These are phyloP conservation scores for Sparus aurata DNA, from an alignment of 2,797 vertebrate species.

Conservation along the genomic window DNA sequence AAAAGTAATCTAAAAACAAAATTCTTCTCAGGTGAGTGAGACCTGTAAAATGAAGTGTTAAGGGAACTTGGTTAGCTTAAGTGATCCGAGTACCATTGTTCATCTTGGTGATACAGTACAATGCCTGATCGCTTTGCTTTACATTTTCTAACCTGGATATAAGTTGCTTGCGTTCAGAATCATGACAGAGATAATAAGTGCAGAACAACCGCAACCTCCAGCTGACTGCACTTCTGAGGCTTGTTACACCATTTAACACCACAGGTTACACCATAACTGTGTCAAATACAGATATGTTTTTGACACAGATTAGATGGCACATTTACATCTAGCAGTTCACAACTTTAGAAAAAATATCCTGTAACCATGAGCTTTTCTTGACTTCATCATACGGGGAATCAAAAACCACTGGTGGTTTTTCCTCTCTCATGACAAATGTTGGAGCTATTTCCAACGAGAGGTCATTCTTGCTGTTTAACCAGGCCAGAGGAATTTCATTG, in stretches of 20 bases:
- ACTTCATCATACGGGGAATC: neutral
- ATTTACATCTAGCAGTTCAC: neutral
- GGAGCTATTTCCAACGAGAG: neutral
- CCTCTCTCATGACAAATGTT: neutral
- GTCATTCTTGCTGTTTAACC: constrained; percentile 4
- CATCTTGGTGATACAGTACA: too few relatives aligned
- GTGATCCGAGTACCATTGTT: too few relatives aligned
- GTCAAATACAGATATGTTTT: neutral
- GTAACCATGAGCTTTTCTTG: neutral
- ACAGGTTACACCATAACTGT: neutral
- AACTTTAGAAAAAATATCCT: neutral
- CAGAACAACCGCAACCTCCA: neutral
- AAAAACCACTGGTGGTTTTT: neutral
- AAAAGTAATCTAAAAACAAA: too few relatives aligned
- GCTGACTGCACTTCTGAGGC: neutral
- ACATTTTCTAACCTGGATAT: neutral
- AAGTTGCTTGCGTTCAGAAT: neutral
- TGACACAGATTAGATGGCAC: neutral
- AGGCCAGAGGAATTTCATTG: constrained; percentile 18
- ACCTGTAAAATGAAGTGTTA: too few relatives aligned
- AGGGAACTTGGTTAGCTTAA: too few relatives aligned
- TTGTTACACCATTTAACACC: neutral
- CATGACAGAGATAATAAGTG: too few relatives aligned
- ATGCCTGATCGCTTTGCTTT: neutral
- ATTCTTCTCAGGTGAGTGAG: too few relatives aligned